A percentile compares a stretch with the other conserved stretches of the same genome.
Conservation (phyloP, 2,888 invertebrate genomes). For the Amphimallon solstitiale region DNA sequence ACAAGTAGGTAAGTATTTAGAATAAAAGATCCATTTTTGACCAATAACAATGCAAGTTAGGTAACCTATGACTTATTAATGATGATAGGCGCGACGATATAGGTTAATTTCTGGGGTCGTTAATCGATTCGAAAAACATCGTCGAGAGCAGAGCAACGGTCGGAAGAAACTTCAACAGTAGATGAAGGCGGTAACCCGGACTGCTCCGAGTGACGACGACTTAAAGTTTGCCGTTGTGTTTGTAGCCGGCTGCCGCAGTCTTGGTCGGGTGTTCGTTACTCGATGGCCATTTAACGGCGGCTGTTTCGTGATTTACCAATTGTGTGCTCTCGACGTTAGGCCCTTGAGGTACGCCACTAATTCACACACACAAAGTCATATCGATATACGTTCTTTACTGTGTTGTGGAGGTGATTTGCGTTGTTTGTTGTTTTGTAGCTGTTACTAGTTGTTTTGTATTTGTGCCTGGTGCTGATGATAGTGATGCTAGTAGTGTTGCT, state of each 20-base stretch:
- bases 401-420: background rate
- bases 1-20: no score
- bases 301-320: constrained; percentile 27
- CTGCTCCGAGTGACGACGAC: constrained; percentile 19
- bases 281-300: constrained; percentile 25
- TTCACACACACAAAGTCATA: background rate
- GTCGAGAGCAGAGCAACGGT: constrained; percentile 26
- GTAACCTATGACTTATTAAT: no score
- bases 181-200: constrained; percentile 30
- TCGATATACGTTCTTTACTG: background rate
- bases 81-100: background rate
- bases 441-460: background rate
- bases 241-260: constrained; percentile 17
- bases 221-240: background rate
- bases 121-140: constrained; percentile 17
- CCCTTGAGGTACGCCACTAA: constrained; percentile 16
- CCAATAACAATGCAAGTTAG: no score
- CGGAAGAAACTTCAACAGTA: constrained; percentile 20
- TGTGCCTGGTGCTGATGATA: background rate
- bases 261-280: constrained; percentile 14
- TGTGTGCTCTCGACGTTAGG: constrained; percentile 6
- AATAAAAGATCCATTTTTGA: no score
- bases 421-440: background rate
- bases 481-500: background rate
- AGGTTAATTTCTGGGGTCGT: constrained; percentile 25